Evolutionary conservation across 2,888 invertebrate species (phyloP).

Genomic region (Lydus trimaculatus): DNA sequence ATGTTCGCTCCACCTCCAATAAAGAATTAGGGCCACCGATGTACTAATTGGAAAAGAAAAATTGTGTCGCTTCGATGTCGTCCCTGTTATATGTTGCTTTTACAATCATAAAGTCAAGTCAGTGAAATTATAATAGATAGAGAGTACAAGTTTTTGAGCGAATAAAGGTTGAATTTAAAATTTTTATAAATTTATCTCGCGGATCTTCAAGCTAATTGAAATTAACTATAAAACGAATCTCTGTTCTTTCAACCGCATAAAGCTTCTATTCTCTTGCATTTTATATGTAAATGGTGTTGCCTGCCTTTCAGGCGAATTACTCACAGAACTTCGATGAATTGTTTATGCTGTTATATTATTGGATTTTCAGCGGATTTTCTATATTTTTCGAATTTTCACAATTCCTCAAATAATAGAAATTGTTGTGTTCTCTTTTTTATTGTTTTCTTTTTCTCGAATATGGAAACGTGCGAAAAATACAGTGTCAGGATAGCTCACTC

Average conservation of each 20-base stretch:
- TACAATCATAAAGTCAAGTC: too few relatives aligned
- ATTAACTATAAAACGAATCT: not conserved
- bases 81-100: too few relatives aligned
- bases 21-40: too few relatives aligned
- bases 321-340: not conserved
- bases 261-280: not conserved
- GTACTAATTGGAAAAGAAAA: too few relatives aligned
- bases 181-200: too few relatives aligned
- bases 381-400: not conserved
- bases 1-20: too few relatives aligned
- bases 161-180: too few relatives aligned
- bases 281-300: constrained; percentile 3
- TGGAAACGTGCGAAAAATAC: too few relatives aligned
- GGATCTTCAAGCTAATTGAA: not conserved
- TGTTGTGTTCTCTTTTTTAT: not conserved
- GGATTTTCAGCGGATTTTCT: not conserved
- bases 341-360: not conserved
- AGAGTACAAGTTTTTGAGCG: too few relatives aligned
- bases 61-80: too few relatives aligned
- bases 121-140: too few relatives aligned
- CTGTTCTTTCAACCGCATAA: not conserved
- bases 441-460: not conserved
- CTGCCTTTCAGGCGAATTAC: not conserved
- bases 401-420: not conserved
- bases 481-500: too few relatives aligned